These are phyloP conservation scores for Philereme transversata DNA, from an alignment of 2,888 invertebrate species.

Conservation along the genomic window DNA sequence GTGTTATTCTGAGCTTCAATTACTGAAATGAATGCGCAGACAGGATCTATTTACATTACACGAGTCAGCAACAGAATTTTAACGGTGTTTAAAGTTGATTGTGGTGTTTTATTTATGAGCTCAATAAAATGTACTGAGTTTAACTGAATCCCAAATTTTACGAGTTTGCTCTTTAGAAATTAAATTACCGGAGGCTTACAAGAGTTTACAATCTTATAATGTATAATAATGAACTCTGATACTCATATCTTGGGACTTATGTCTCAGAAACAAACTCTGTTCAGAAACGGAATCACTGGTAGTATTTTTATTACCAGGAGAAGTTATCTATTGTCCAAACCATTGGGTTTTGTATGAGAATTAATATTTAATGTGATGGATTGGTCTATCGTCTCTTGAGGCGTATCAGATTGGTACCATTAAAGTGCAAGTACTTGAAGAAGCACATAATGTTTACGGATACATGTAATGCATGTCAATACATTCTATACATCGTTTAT, in stretches of 20 bases:
- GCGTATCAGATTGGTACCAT: too few relatives aligned
- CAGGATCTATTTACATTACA: slow-evolving; percentile 28
- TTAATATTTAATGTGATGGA: too few relatives aligned
- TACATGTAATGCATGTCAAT: too few relatives aligned
- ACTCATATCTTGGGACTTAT: neutral
- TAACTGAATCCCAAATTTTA: slow-evolving; percentile 28
- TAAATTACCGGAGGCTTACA: slow-evolving; percentile 17
- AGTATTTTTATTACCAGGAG: too few relatives aligned
- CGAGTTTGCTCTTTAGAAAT: slow-evolving; percentile 20
- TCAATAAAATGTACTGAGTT: slow-evolving; percentile 33
- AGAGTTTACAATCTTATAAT: neutral
- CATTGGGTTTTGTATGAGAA: too few relatives aligned
- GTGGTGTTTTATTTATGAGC: slow-evolving; percentile 32
- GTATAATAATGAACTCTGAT: slow-evolving; percentile 1
- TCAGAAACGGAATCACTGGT: too few relatives aligned
- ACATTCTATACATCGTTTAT: too few relatives aligned
- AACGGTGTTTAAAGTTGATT: slow-evolving; percentile 33
- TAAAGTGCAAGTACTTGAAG: too few relatives aligned
- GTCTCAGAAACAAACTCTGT: too few relatives aligned
- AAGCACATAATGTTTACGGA: too few relatives aligned
- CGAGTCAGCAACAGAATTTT: slow-evolving; percentile 26
- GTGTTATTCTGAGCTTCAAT: neutral
- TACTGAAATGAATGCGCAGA: slow-evolving; percentile 16
- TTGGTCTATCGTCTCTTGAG: too few relatives aligned
- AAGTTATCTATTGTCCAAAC: too few relatives aligned